Conservation (phyloP, 2,797 vertebrate species). For the Microctenopoma stevenorrisi region DNA sequence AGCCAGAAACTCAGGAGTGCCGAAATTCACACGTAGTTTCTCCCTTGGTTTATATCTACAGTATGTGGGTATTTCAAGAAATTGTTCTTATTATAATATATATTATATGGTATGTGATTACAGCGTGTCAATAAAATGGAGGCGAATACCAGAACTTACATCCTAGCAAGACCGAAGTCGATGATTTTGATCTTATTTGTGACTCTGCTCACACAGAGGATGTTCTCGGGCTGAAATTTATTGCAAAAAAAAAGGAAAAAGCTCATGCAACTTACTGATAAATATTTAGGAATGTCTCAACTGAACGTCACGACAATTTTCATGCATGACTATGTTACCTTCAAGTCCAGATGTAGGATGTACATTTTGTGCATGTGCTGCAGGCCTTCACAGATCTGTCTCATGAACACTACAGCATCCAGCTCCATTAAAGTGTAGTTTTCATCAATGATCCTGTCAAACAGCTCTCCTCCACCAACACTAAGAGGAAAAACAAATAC, state of each 20-base stretch:
- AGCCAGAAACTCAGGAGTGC: slow-evolving; percentile 96
- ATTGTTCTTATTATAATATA: background rate
- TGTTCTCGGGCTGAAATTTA: slow-evolving; percentile 94
- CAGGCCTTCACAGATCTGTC: slow-evolving; percentile 95
- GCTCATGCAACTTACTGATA: background rate
- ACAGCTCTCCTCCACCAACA: slow-evolving; percentile 95
- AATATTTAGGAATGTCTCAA: background rate
- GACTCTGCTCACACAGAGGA: slow-evolving; percentile 93
- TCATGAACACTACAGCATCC: slow-evolving; percentile 91
- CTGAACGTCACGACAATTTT: background rate
- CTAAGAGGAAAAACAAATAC: slow-evolving; percentile 73
- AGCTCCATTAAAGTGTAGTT: slow-evolving; percentile 90
- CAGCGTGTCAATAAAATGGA: background rate
- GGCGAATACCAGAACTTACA: slow-evolving; percentile 79
- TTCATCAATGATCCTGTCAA: slow-evolving; percentile 93
- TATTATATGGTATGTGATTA: background rate
- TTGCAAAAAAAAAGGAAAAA: slow-evolving; percentile 4
- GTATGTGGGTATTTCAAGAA: background rate
- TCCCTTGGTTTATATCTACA: slow-evolving; percentile 94
- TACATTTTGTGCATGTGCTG: slow-evolving; percentile 98
- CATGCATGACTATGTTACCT: slow-evolving; percentile 81
- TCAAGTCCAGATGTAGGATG: slow-evolving; percentile 95
- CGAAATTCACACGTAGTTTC: slow-evolving; percentile 95
- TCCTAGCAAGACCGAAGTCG: slow-evolving; percentile 97
- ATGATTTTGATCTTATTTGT: slow-evolving; percentile 98